Evolutionary conservation across 2,888 invertebrate species (phyloP), one percentile per base, ranked within the genome.

Genomic region (Meganola albula): DNA sequence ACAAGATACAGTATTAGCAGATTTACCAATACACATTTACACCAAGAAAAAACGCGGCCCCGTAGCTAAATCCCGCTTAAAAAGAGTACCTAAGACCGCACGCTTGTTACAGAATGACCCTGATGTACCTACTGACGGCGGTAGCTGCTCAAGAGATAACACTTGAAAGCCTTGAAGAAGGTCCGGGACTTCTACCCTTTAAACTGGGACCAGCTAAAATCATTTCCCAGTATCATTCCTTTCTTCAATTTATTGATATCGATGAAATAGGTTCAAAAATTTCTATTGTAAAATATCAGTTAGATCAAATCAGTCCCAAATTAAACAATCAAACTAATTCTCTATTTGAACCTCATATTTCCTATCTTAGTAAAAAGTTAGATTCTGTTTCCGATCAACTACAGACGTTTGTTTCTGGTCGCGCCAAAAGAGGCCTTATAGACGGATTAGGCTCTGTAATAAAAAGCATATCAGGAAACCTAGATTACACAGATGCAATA

Each of bases 381-480:
- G 21, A 5, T 21, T 7, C 4, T 8, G n/a, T 8, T 21, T 21
- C 21, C n/a, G 16, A 7, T 9, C n/a, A 21, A 7, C n/a, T 18
- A 26, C 13, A 3, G 21, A 3, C 4, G 10, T 10, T 16, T 10
- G 16, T 12, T n/a, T 10, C 18, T 24, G 7, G 6, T 25, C 21
- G 31, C 7, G 8, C 9, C 3, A 20, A 31, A 10, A 26, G 21
- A 21, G 21, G 21, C 3, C 21, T 21, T 21, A n/a, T 21, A 7
- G 18, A 24, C 16, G 33, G 33, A 3, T 24, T 33, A 27, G 33
- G 33, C 1, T 27, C 33, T 2, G n/a, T 27, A 7, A 33, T 33
- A 13, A 33, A 27, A 18, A 27, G 23, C 11, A 12, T 33, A n/a
- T 24, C 24, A 3, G 13, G 24, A 4, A 30, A 34, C 6, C 6